Conservation (phyloP, 2,888 invertebrate genomes). For the Sympetrum striolatum region DNA sequence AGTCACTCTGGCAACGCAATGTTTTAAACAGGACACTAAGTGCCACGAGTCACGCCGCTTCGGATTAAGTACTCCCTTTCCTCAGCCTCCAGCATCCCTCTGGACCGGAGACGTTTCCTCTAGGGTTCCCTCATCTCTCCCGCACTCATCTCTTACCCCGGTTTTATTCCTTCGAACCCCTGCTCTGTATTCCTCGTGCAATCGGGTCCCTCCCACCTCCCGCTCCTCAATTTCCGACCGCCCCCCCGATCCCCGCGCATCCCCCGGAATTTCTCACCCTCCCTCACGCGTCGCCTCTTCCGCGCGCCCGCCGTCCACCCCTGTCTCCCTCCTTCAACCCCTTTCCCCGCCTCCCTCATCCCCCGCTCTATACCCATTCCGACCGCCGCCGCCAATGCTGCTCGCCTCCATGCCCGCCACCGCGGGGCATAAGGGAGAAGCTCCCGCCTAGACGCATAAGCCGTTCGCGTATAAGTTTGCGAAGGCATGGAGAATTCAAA, state of each 20-base stretch:
- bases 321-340: neutral
- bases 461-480: neutral
- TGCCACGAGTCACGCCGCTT: neutral
- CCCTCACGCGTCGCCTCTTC: conserved; percentile 2
- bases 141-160: neutral
- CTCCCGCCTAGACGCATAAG: conserved; percentile 20
- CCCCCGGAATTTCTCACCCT: neutral
- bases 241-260: neutral
- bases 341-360: neutral
- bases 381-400: conserved; percentile 51
- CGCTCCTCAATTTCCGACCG: conserved; percentile 37
- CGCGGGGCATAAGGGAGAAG: conserved; percentile 44
- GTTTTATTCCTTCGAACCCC: neutral
- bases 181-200: conserved; percentile 30
- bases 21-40: neutral
- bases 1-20: neutral
- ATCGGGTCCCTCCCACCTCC: neutral
- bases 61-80: neutral
- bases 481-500: neutral
- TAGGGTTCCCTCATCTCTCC: neutral
- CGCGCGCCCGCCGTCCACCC: conserved; percentile 15
- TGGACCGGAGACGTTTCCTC: neutral
- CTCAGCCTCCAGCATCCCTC: neutral
- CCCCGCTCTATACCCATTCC: neutral
- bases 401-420: conserved; percentile 53